Base-by-base conservation (phyloP, 53 echinoderm and acorn worm genomes). In the Arbacia lixula region DNA sequence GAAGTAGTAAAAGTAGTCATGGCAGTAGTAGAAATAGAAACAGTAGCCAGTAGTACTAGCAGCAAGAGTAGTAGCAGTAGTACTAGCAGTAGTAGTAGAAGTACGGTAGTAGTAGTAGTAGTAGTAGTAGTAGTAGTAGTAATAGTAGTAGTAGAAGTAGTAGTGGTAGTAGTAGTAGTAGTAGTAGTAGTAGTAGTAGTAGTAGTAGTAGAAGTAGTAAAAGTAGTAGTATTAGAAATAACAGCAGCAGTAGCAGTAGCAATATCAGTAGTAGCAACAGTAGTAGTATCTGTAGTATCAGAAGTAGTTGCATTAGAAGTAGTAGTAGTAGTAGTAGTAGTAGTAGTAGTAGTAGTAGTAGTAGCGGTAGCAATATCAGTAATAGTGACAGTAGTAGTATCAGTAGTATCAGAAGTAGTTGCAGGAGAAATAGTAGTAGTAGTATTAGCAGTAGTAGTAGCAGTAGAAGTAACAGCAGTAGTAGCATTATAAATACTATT, bases 391-490 rank as follows among this genome's bases (percentile, higher is more conserved):
- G 58, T 27, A 27, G 20, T 66, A 6, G 2, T 31, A 31, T 29
- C 34, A 66, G 32, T 35, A 66, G 5, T 1, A 5, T 29, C 6
- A 31, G 43, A 3, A 42, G 69, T 69, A 69, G 56, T 56, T 24
- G 6, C 8, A 56, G 69, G 5, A 40, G 43, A 38, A 69, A 41
- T 40, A 68, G 68, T 40, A 68, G 68, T 69, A 69, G 69, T 69
- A 69, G 69, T 69, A 69, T 38, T 69, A 69, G 69, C 40, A 69
- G 69, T 69, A 69, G 69, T 69, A 69, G 69, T 69, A 69, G 69
- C 22, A 69, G 69, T 69, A 69, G 69, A 21, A 69, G 43, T 69
- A 69, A 41, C 40, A 69, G 69, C 40, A 69, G 43, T 69, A 69
- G 43, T 69, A 69, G 69, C 40, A 42, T 38, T 69, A 69, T n/a